phyloP scores from a whole-genome alignment of 2,888 invertebrate genomes.

The Elgonia sp. region DNA sequence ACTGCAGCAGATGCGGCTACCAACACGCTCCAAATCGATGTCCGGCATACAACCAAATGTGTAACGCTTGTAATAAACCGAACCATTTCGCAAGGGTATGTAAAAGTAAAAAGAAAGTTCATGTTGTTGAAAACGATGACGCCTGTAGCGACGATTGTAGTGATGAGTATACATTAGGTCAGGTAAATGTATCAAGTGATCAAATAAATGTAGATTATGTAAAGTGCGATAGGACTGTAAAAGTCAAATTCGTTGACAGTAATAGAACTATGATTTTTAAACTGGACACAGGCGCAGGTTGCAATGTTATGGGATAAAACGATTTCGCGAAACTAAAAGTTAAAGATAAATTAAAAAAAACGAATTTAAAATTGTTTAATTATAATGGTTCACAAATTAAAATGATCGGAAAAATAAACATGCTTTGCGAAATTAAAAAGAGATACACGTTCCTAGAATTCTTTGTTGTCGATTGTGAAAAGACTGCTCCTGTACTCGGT shows the following conservation, averaged over 20 bases:
- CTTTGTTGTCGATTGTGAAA: conserved; percentile 11
- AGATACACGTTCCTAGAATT: conserved; percentile 40
- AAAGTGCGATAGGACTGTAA: conserved; percentile 37
- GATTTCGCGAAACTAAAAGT: conserved; percentile 14
- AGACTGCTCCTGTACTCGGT: conserved; percentile 8
- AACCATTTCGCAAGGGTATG: conserved; percentile 55
- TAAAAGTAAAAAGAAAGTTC: conserved; percentile 20
- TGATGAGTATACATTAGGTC: conserved; percentile 25
- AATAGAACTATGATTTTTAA: conserved; percentile 28
- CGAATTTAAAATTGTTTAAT: conserved; percentile 15
- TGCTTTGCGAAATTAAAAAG: conserved; percentile 30
- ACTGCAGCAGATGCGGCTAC: conserved; percentile 69
- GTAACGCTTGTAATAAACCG: conserved; percentile 57
- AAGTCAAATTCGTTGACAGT: conserved; percentile 40
- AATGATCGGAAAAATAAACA: conserved; percentile 7
- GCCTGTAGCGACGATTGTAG: too few relatives aligned
- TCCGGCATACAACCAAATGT: conserved; percentile 66
- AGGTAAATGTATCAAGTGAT: not conserved
- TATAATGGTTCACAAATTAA: not conserved
- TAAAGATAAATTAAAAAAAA: not conserved
- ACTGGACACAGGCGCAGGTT: conserved; percentile 54
- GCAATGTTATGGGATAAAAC: conserved; percentile 53
- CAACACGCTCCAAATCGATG: conserved; percentile 46
- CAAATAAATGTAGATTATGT: conserved; percentile 9
- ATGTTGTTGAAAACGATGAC: conserved; percentile 8